These are phyloP conservation scores for Macroglossus sobrinus DNA, from an alignment of 2,113 vertebrate species.

Conservation along the genomic window DNA sequence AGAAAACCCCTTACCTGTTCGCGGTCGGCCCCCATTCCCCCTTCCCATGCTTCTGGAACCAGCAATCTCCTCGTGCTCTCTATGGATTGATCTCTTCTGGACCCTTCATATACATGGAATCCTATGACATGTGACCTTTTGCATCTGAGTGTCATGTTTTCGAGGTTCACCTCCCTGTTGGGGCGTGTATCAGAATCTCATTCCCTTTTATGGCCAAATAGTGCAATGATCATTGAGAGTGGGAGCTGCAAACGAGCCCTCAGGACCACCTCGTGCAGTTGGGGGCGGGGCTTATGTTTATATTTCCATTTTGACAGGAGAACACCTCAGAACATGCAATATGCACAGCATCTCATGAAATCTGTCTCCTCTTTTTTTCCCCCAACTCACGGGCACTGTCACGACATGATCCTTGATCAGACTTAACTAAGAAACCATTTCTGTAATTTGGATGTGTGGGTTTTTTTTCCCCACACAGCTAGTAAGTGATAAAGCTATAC, in stretches of 20 bases:
- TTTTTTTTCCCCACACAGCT: not conserved
- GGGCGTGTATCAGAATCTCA: not conserved
- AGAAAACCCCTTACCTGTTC: not conserved
- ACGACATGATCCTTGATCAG: not conserved
- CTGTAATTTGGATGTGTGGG: not conserved
- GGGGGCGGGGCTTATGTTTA: rapidly evolving
- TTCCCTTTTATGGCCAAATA: not conserved
- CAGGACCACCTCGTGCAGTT: not conserved
- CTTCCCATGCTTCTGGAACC: not conserved
- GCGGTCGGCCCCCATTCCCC: too few relatives aligned
- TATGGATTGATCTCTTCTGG: not conserved
- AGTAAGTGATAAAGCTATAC: not conserved
- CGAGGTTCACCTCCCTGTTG: not conserved
- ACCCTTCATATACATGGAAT: not conserved
- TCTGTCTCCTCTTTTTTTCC: not conserved
- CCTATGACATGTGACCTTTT: not conserved
- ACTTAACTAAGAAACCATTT: not conserved
- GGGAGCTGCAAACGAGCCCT: rapidly evolving
- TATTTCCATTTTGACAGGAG: not conserved
- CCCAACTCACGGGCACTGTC: too few relatives aligned
- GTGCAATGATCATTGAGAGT: not conserved
- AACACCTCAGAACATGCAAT: not conserved
- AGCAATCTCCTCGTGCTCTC: not conserved
- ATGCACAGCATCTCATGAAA: not conserved
- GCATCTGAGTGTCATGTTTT: not conserved